A percentile compares a stretch with the other conserved stretches of the same genome.
phyloP scores from a whole-genome alignment of 2,888 invertebrate species.

The Melanargia galathea region DNA sequence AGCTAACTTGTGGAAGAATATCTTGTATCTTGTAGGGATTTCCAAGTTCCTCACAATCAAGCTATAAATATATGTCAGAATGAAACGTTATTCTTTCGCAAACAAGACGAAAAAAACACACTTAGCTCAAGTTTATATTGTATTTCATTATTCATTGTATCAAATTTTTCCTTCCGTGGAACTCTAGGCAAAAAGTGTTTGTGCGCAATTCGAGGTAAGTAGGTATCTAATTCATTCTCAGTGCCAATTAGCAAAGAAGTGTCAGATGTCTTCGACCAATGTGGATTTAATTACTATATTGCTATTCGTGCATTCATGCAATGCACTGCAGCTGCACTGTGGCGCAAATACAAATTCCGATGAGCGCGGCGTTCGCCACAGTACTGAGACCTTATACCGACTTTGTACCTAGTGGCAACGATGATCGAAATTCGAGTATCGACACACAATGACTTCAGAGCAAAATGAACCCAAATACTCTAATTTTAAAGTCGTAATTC shows the following conservation, averaged over 20 bases:
- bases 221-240: constrained; percentile 39
- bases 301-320: constrained; percentile 37
- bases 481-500: no score
- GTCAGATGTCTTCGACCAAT: constrained; percentile 40
- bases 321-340: constrained; percentile 21
- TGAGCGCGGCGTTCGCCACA: no score
- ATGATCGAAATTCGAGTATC: no score
- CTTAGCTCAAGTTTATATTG: not conserved
- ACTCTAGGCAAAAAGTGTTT: constrained; percentile 18
- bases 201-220: constrained; percentile 8
- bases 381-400: no score
- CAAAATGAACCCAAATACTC: no score
- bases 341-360: no score
- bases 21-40: no score
- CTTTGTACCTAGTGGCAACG: no score
- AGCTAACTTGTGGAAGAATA: no score
- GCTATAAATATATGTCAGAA: no score
- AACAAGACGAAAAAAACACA: not conserved
- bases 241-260: constrained; percentile 44
- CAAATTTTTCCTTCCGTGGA: constrained; percentile 17
- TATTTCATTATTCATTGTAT: constrained; percentile 6
- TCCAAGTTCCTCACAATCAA: not conserved
- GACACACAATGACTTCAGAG: no score
- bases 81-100: not conserved
- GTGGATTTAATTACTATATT: constrained; percentile 41